Evolutionary conservation across 1,140 invertebrate genomes (phyloP).

Genomic region (Hycleus phaleratus): DNA sequence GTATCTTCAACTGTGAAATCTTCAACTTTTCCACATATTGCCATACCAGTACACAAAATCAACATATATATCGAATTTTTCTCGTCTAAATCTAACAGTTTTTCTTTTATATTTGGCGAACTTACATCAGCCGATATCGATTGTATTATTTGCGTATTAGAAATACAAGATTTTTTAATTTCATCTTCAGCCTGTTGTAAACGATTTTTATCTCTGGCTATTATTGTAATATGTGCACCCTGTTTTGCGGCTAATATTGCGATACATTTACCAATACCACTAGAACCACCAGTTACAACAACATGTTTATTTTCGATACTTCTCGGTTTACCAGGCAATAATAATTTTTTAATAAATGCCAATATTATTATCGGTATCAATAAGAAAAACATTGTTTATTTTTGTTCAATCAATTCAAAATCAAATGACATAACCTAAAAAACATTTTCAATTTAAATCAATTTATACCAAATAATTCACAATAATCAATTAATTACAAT

Average conservation of each 20-base stretch:
- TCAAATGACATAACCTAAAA: too few species aligned
- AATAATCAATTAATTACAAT: too few species aligned
- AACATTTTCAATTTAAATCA: too few species aligned
- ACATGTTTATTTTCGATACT: conserved; percentile 50
- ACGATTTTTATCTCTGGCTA: conserved; percentile 75
- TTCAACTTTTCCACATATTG: conserved; percentile 74
- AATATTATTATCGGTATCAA: conserved; percentile 1
- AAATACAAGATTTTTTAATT: conserved; percentile 43
- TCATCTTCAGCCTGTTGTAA: conserved; percentile 49
- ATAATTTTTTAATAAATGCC: neutral
- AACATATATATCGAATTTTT: conserved; percentile 71
- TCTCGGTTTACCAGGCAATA: conserved; percentile 19
- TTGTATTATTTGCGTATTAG: conserved; percentile 56
- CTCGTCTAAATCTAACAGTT: conserved; percentile 45
- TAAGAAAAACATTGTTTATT: neutral
- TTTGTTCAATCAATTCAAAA: too few species aligned
- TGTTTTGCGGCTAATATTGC: conserved; percentile 66
- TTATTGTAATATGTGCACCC: conserved; percentile 83
- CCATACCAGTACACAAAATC: conserved; percentile 85
- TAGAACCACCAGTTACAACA: conserved; percentile 88
- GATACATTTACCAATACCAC: conserved; percentile 85
- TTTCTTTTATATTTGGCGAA: conserved; percentile 41
- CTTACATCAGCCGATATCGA: conserved; percentile 67
- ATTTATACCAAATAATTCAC: too few species aligned
- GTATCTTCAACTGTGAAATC: conserved; percentile 66